These are phyloP conservation scores for Ctenoplectra terminalis DNA, from an alignment of 1,140 invertebrate genomes.

Conservation along the genomic window DNA sequence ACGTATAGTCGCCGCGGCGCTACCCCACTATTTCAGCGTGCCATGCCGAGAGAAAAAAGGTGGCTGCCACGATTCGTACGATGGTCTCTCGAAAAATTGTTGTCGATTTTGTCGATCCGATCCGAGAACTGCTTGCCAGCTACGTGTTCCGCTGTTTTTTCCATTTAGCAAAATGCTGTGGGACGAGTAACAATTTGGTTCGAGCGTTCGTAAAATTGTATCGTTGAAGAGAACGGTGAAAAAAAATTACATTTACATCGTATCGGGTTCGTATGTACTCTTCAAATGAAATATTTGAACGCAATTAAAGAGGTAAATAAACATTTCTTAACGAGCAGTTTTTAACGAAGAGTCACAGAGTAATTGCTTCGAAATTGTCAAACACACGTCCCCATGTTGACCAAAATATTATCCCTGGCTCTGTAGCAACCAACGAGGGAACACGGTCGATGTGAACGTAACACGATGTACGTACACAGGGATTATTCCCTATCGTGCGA, in stretches of 20 bases:
- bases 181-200: constrained; percentile 13
- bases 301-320: not conserved
- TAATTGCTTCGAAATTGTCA: not conserved
- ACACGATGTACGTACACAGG: constrained; percentile 7
- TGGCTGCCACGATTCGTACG: not conserved
- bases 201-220: not conserved
- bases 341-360: constrained; percentile 3
- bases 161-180: not conserved
- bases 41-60: constrained; percentile 17
- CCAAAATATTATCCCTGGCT: not conserved
- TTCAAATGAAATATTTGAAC: not conserved
- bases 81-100: constrained; percentile 17
- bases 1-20: constrained; percentile 12
- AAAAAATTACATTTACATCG: too few species aligned
- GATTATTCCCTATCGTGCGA: constrained; percentile 54
- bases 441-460: not conserved
- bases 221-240: too few species aligned
- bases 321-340: not conserved
- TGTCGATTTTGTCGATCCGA: constrained; percentile 27
- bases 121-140: not conserved
- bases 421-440: too few species aligned
- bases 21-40: constrained; percentile 31
- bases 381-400: not conserved
- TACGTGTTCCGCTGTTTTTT: not conserved
- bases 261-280: too few species aligned